A percentile compares a stretch with the other conserved stretches of the same genome.
phyloP scores from a whole-genome alignment of 2,113 vertebrate species.

The Zapus hudsonius region DNA sequence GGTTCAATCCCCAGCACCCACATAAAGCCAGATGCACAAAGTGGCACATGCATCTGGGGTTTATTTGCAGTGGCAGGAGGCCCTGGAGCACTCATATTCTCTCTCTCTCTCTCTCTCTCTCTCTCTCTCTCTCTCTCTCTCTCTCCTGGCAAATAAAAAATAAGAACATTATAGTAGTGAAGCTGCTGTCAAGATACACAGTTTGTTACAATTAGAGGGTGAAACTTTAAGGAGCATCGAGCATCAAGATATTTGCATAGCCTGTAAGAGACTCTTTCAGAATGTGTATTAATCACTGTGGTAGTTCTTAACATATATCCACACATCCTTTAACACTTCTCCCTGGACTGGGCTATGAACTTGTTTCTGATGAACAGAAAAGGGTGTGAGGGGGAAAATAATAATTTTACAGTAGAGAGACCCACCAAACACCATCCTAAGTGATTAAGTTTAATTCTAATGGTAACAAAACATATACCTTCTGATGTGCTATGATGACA shows the following conservation, averaged over 20 bases:
- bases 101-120: too few species aligned
- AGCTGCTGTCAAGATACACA: neutral
- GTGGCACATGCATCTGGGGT: too few species aligned
- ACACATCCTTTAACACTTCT: conserved; percentile 36
- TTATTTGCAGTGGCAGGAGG: too few species aligned
- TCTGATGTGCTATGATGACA: neutral
- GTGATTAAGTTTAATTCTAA: neutral
- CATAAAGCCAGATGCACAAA: too few species aligned
- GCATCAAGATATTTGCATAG: conserved; percentile 33
- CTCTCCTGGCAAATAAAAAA: neutral
- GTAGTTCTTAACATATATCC: conserved; percentile 6
- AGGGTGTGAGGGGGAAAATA: conserved; percentile 14
- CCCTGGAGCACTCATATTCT: too few species aligned
- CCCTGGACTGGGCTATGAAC: neutral
- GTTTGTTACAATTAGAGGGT: conserved; percentile 25
- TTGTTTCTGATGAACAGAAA: conserved; percentile 20
- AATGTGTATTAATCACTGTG: conserved; percentile 6
- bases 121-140: too few species aligned
- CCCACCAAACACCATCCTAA: neutral
- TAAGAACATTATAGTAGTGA: conserved; percentile 12
- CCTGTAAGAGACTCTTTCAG: neutral
- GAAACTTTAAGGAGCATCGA: conserved; percentile 32
- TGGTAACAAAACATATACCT: neutral
- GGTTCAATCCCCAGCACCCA: too few species aligned
- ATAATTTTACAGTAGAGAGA: neutral